These are phyloP conservation scores for Orientallactaga sibirica DNA, from an alignment of 2,797 vertebrate species.

Conservation along the genomic window DNA sequence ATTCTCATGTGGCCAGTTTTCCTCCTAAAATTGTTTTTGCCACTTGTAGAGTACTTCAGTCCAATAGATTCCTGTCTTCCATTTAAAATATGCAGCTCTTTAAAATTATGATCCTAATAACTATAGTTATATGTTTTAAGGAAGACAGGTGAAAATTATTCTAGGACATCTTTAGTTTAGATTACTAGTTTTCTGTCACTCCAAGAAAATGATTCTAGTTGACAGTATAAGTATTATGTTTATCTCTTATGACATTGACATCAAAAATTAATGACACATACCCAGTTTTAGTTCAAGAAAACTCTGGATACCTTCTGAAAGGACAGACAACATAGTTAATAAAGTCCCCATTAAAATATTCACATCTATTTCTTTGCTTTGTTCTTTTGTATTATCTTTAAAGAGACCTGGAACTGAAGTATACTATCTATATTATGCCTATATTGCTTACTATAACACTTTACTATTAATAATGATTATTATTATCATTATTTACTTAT, in stretches of 20 bases:
- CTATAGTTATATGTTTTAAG: conserved; percentile 2
- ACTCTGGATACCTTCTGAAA: neutral
- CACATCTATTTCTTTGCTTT: too few relatives aligned
- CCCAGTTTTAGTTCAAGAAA: neutral
- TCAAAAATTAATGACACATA: conserved; percentile 4
- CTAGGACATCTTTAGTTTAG: conserved; percentile 52
- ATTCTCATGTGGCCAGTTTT: neutral
- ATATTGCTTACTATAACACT: neutral
- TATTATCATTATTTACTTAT: too few relatives aligned
- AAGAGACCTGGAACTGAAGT: neutral
- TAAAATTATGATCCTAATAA: conserved; percentile 23
- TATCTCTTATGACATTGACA: neutral
- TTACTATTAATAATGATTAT: neutral
- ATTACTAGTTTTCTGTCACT: conserved; percentile 1
- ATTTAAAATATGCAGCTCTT: neutral
- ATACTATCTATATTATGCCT: too few relatives aligned
- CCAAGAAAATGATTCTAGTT: conserved; percentile 8
- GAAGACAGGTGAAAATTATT: conserved; percentile 52
- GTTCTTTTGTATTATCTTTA: neutral
- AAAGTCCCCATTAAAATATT: neutral
- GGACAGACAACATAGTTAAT: neutral
- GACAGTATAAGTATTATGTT: neutral
- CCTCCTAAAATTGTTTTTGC: neutral
- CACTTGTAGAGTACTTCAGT: neutral
- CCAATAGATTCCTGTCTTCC: neutral